Percentiles rank a stretch among this genome's conserved stretches.
phyloP scores from a whole-genome alignment of 2,797 vertebrate genomes.

The Saxicola maurus region DNA sequence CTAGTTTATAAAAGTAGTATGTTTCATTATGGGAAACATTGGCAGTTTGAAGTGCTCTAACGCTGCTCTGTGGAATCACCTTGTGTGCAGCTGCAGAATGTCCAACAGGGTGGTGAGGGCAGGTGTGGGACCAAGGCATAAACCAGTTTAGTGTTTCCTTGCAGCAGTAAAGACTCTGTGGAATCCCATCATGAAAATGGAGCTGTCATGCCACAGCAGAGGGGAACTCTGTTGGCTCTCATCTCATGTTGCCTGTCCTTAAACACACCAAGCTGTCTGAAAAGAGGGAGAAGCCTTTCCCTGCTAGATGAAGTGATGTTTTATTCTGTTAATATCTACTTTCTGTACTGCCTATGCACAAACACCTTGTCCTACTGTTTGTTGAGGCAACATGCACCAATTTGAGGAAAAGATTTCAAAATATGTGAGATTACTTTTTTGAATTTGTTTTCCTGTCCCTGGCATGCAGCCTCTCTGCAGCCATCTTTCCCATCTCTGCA shows the following conservation, averaged over 20 bases:
- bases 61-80: neutral
- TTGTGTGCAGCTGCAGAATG: neutral
- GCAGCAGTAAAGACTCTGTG: neutral
- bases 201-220: neutral
- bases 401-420: neutral
- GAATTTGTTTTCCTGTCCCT: neutral
- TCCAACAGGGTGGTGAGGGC: neutral
- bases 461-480: neutral
- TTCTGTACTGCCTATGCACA: neutral
- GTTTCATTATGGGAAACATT: neutral
- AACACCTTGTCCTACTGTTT: neutral
- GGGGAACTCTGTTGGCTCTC: neutral
- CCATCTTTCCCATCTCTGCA: neutral
- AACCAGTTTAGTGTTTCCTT: neutral
- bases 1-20: neutral
- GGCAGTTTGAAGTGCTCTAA: neutral
- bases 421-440: neutral
- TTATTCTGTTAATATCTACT: neutral
- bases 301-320: neutral
- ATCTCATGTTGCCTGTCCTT: neutral
- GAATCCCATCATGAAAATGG: slow-evolving; percentile 6
- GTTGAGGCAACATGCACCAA: neutral
- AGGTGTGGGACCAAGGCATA: neutral
- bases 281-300: neutral
- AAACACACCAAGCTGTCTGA: neutral